Base-by-base conservation (phyloP, 92 coral and sea anemone genomes). In the Pocillopora meandrina region DNA sequence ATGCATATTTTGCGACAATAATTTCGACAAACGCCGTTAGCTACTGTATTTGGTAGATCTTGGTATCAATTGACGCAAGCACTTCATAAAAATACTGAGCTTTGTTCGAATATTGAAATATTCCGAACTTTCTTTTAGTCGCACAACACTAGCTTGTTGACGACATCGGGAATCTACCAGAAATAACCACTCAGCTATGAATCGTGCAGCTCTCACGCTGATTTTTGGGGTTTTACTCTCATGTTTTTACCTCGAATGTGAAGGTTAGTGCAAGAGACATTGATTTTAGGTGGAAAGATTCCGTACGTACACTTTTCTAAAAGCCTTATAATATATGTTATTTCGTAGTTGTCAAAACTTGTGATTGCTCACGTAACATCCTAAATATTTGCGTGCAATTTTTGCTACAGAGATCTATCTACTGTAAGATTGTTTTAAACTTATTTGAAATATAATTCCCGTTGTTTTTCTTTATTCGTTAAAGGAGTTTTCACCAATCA, bases 201-300 rank as follows among this genome's bases (percentile, higher is more conserved):
- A 78, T 59, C 15, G 68, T 17, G 42, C 21, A 2, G 72, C 33
- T 2, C 35, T 64, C 2, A 9, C 49, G 5, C 62, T 78, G 15
- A 12, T 42, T 64, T 47, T 78, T 42, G 72, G 60, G 36, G 82
- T 26, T 64, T 19, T 78, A 47, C 82, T 78, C 36, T n/a, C 82
- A 0, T 42, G 72, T 78, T 65, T 78, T 49, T 20, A 47, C 42
- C 82, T 78, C 36, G 72, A 65, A 63, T 78, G 82, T 9, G 23
- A 65, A 63, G 82, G 82, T 78, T 23, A 65, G 61, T 6, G 13
- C 36, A 13, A 65, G 13, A 17, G 21, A 65, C n/a, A 20, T 65
- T 34, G 70, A 6, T 65, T 65, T 65, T 15, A 64, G 7, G 10
- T 4, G 3, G 14, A 10, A 3, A 20, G 15, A 20, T 15, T 26